Evolutionary conservation across 2,113 vertebrate species (phyloP).

Genomic region (Lasiurus borealis): DNA sequence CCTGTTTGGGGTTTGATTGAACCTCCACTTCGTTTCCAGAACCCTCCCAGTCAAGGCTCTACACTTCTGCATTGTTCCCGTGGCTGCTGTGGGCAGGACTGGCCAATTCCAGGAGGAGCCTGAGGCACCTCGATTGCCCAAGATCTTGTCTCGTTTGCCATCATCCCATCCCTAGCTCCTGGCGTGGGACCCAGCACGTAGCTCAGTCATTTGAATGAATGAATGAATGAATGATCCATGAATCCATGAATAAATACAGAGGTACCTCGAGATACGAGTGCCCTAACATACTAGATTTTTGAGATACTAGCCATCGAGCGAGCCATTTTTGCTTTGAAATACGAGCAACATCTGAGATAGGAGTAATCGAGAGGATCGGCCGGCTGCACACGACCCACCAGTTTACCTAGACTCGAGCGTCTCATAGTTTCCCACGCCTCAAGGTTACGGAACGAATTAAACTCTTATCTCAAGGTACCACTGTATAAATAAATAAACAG

Average conservation of each 20-base stretch:
- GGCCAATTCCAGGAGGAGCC: background rate
- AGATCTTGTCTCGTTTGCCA: background rate
- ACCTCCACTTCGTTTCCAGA: background rate
- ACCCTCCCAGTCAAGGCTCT: background rate
- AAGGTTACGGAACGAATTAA: too few species aligned
- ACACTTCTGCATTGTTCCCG: background rate
- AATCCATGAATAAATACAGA: background rate
- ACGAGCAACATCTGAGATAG: too few species aligned
- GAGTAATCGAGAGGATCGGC: too few species aligned
- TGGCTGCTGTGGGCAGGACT: background rate
- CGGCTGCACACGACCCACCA: too few species aligned
- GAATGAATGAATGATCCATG: background rate
- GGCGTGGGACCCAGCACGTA: background rate
- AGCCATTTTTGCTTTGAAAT: too few species aligned
- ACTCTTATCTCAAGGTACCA: too few species aligned
- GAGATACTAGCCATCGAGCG: too few species aligned
- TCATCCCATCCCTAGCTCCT: too few species aligned
- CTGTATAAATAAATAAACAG: background rate
- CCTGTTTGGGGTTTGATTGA: fast-evolving
- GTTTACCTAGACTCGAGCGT: too few species aligned
- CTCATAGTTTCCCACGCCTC: too few species aligned
- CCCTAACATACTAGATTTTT: too few species aligned
- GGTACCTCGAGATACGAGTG: too few species aligned
- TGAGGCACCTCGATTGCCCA: background rate
- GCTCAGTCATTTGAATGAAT: background rate